Conservation (phyloP, 2,888 invertebrate genomes). For the Bedellia somnulentella region DNA sequence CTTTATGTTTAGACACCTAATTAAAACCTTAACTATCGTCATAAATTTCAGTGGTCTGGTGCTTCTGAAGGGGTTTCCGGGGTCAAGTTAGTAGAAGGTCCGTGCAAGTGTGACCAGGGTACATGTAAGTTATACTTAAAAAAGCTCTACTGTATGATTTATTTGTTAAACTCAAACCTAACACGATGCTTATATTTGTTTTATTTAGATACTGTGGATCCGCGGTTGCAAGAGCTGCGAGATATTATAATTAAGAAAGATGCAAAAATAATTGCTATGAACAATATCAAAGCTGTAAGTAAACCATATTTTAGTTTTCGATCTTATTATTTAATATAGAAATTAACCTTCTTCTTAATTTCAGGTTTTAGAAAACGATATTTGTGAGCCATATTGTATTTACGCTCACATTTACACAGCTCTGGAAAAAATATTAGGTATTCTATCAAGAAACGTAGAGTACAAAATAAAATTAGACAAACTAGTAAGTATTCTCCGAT, state of each 20-base stretch:
- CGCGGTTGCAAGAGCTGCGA: constrained; percentile 36
- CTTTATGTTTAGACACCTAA: too few species aligned
- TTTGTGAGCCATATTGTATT: constrained; percentile 46
- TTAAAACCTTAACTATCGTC: too few species aligned
- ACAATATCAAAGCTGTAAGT: constrained; percentile 42
- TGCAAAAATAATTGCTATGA: constrained; percentile 45
- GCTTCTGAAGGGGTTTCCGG: too few species aligned
- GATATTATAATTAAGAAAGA: constrained; percentile 38
- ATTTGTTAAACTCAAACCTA: background rate
- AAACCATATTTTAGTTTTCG: too few species aligned
- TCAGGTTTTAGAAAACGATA: constrained; percentile 48
- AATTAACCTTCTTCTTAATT: constrained; percentile 1
- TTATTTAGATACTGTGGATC: constrained; percentile 26
- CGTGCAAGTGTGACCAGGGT: too few species aligned
- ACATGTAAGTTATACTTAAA: too few species aligned
- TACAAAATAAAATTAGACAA: constrained; percentile 38
- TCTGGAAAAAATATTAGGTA: constrained; percentile 43
- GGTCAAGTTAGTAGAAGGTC: too few species aligned
- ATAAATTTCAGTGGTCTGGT: too few species aligned
- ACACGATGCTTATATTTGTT: background rate
- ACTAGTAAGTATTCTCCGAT: constrained; percentile 24
- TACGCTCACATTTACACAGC: constrained; percentile 50
- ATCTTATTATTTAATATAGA: too few species aligned
- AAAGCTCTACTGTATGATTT: background rate
- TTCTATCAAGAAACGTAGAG: constrained; percentile 38